A percentile compares a stretch with the other conserved stretches of the same genome.
Evolutionary conservation across 2,888 invertebrate genomes (phyloP).

Genomic region (Electrophaes corylata): DNA sequence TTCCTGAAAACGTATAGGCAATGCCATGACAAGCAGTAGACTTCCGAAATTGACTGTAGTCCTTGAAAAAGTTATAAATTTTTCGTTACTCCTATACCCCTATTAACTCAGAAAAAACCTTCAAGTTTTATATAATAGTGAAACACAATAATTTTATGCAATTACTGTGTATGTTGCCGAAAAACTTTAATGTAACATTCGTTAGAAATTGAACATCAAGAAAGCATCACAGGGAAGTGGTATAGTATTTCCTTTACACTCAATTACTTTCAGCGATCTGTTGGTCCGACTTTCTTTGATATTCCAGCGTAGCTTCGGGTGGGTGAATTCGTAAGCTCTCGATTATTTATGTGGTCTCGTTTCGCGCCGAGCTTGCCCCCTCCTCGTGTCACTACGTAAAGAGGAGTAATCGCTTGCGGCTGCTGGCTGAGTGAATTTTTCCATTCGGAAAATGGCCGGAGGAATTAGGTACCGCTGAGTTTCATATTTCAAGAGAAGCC

Average conservation of each 20-base stretch:
- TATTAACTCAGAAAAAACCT: background rate
- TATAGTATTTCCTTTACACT: slow-evolving; percentile 51
- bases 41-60: no score
- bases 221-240: slow-evolving; percentile 29
- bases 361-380: slow-evolving; percentile 52
- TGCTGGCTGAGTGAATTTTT: slow-evolving; percentile 73
- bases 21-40: no score
- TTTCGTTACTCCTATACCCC: no score
- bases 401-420: slow-evolving; percentile 76
- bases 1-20: no score
- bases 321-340: slow-evolving; percentile 72
- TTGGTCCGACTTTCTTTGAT: slow-evolving; percentile 65
- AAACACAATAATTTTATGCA: slow-evolving; percentile 3
- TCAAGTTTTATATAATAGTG: background rate
- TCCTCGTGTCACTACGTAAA: slow-evolving; percentile 67
- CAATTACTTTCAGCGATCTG: slow-evolving; percentile 64
- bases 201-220: slow-evolving; percentile 29
- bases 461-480: slow-evolving; percentile 69
- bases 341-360: slow-evolving; percentile 76
- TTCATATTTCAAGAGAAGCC: slow-evolving; percentile 67
- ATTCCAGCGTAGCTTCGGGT: slow-evolving; percentile 53
- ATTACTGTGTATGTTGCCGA: background rate
- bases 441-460: slow-evolving; percentile 75
- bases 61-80: no score
- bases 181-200: slow-evolving; percentile 31